Evolutionary conservation across 2,888 invertebrate species (phyloP).

Genomic region (Chironomus riparius): DNA sequence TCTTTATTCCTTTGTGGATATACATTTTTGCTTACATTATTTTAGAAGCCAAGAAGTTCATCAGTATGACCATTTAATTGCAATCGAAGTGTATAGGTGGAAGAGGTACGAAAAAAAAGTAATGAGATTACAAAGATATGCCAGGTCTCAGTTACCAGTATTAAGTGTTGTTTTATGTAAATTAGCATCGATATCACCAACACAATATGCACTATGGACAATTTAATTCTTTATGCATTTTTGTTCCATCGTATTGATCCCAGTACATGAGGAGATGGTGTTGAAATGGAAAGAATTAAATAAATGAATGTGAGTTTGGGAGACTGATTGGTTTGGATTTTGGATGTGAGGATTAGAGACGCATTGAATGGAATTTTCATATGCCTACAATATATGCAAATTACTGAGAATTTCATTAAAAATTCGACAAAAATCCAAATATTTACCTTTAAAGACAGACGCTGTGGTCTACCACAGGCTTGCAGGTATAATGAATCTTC

Average conservation of each 20-base stretch:
- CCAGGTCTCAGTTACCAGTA: background rate
- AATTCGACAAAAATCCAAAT: too few species aligned
- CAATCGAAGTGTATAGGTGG: background rate
- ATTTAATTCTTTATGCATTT: constrained; percentile 3
- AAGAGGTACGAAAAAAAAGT: background rate
- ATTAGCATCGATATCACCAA: constrained; percentile 19
- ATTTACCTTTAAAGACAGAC: too few species aligned
- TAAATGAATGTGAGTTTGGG: too few species aligned
- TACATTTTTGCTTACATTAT: background rate
- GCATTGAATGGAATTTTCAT: too few species aligned
- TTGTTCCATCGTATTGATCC: background rate
- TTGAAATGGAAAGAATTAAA: background rate
- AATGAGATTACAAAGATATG: constrained; percentile 17
- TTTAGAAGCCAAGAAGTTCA: background rate
- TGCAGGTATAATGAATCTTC: too few species aligned
- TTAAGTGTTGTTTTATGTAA: constrained; percentile 26
- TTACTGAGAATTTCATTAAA: too few species aligned
- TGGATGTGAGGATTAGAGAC: too few species aligned
- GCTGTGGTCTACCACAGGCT: too few species aligned
- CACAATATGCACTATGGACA: constrained; percentile 20
- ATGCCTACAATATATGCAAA: too few species aligned
- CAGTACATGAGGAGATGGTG: background rate
- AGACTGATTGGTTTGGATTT: too few species aligned
- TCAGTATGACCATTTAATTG: background rate
- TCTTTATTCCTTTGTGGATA: too few species aligned